Conservation (phyloP, 2,888 invertebrate genomes). For the Desoria tigrina region DNA sequence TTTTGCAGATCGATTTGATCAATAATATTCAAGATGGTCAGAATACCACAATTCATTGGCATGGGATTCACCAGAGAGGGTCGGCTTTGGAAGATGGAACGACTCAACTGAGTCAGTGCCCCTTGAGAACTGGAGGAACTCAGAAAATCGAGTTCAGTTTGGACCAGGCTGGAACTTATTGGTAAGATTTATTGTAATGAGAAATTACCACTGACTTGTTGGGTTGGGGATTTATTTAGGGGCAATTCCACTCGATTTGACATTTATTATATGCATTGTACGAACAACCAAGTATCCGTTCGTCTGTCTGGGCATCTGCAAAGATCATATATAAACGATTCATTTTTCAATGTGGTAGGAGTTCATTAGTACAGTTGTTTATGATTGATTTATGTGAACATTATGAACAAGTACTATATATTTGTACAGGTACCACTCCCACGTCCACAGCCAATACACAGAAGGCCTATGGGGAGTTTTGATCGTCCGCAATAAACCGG, state of each 20-base stretch:
- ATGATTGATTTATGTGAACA: no score
- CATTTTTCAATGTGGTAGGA: no score
- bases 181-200: no score
- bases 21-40: constrained; percentile 45
- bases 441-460: constrained; percentile 41
- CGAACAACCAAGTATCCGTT: no score
- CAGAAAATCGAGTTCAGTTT: constrained; percentile 33
- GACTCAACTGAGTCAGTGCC: constrained; percentile 42
- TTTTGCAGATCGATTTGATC: constrained; percentile 27
- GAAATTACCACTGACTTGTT: no score
- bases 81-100: constrained; percentile 46
- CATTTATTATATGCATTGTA: no score
- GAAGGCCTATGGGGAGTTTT: constrained; percentile 44
- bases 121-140: constrained; percentile 23
- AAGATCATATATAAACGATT: no score
- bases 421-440: constrained; percentile 46
- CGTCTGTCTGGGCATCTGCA: no score
- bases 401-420: no score
- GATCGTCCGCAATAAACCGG: constrained; percentile 26
- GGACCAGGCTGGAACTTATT: constrained; percentile 44
- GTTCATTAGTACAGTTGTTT: no score
- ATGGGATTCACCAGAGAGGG: constrained; percentile 34
- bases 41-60: constrained; percentile 44
- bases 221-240: neutral
- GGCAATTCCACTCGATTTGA: no score